Conservation (phyloP, 64 coral and sea anemone genomes). For the Montipora capricornis region DNA sequence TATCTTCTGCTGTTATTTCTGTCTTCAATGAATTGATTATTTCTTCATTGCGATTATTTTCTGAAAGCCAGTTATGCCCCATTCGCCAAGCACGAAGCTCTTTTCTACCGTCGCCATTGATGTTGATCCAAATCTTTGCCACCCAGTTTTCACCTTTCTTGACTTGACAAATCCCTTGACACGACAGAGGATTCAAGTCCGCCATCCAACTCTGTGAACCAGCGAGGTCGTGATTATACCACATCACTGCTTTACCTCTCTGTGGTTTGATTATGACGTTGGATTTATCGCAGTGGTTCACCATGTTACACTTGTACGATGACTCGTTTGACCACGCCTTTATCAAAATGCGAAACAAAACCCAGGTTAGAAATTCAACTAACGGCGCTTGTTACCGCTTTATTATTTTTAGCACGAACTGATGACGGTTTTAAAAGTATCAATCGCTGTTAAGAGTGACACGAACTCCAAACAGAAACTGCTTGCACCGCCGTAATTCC, state of each 20-base stretch:
- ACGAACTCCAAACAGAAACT: too few relatives aligned
- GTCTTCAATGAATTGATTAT: slow-evolving; percentile 65
- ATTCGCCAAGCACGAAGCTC: slow-evolving; percentile 87
- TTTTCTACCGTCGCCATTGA: slow-evolving; percentile 82
- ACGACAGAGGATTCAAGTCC: slow-evolving; percentile 80
- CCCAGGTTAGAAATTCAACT: neutral
- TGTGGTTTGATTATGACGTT: slow-evolving; percentile 84
- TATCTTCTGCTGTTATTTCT: slow-evolving; percentile 21
- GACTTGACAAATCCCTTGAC: slow-evolving; percentile 85
- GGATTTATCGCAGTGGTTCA: slow-evolving; percentile 74
- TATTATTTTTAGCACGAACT: neutral
- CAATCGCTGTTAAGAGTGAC: too few relatives aligned
- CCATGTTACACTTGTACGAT: slow-evolving; percentile 82
- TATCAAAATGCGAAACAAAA: slow-evolving; percentile 1
- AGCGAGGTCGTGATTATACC: slow-evolving; percentile 90
- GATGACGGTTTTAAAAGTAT: too few relatives aligned
- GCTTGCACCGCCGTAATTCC: too few relatives aligned
- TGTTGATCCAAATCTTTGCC: slow-evolving; percentile 90
- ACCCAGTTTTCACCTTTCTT: slow-evolving; percentile 93
- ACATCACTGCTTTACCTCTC: slow-evolving; percentile 90
- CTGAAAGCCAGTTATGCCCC: slow-evolving; percentile 82
- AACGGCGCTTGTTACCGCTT: neutral
- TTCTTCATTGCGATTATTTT: slow-evolving; percentile 78
- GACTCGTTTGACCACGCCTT: slow-evolving; percentile 87
- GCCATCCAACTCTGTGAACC: slow-evolving; percentile 71